phyloP scores from a whole-genome alignment of 2,888 invertebrate species.

The Rhogogaster chlorosoma region DNA sequence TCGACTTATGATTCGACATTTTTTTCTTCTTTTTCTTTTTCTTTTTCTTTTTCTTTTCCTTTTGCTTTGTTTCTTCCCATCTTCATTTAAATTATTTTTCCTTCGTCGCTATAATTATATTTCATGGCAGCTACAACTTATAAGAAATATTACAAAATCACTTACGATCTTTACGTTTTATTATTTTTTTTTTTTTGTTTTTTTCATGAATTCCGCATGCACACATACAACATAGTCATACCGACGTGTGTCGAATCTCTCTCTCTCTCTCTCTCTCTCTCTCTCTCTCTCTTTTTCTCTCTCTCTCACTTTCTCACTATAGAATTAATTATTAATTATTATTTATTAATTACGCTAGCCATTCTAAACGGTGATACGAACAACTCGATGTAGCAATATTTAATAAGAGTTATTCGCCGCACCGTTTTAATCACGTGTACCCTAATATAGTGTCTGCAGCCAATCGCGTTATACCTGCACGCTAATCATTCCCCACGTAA shows the following conservation, averaged over 20 bases:
- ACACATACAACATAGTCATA: slow-evolving; percentile 52
- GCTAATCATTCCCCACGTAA: slow-evolving; percentile 6
- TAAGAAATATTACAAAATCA: slow-evolving; percentile 76
- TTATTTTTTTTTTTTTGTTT: slow-evolving; percentile 58
- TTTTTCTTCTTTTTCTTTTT: neutral
- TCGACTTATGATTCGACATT: slow-evolving; percentile 58
- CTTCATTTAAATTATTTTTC: slow-evolving; percentile 40
- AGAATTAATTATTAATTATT: slow-evolving; percentile 14
- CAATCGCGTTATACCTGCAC: neutral
- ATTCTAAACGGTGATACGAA: slow-evolving; percentile 7
- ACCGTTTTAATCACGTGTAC: neutral
- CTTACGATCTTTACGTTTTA: slow-evolving; percentile 65
- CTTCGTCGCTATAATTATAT: slow-evolving; percentile 60
- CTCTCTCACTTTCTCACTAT: slow-evolving; percentile 1
- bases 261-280: slow-evolving; percentile 51
- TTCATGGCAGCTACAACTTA: slow-evolving; percentile 67
- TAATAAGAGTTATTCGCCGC: slow-evolving; percentile 3
- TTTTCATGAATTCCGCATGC: slow-evolving; percentile 53
- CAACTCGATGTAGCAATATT: neutral
- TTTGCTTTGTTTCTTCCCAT: neutral
- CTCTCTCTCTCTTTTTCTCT: slow-evolving; percentile 55
- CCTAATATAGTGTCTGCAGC: neutral
- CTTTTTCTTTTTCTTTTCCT: slow-evolving; percentile 7
- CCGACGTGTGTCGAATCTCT: slow-evolving; percentile 52
- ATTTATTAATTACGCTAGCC: slow-evolving; percentile 20